These are phyloP conservation scores for Podarcis muralis DNA, from an alignment of 2,113 vertebrate genomes.

Conservation along the genomic window DNA sequence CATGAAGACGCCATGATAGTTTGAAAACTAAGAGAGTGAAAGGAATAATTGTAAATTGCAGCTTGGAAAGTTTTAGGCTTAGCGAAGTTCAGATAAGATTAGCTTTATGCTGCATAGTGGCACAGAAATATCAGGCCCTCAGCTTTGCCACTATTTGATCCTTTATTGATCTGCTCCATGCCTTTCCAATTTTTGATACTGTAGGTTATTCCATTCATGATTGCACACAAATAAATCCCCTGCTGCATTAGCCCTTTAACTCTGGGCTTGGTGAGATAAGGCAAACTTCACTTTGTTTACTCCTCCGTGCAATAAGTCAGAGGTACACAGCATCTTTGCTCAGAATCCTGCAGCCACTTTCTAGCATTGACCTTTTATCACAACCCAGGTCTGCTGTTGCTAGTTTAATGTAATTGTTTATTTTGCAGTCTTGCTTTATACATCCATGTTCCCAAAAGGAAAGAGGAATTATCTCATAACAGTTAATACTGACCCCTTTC, in stretches of 20 bases:
- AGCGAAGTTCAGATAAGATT: conserved; percentile 29
- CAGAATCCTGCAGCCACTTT: neutral
- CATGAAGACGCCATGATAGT: neutral
- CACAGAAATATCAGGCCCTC: neutral
- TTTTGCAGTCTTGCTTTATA: neutral
- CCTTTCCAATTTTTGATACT: conserved; percentile 23
- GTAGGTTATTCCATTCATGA: neutral
- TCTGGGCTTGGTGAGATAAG: conserved; percentile 2
- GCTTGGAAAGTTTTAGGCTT: conserved; percentile 24
- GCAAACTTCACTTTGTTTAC: conserved; percentile 18
- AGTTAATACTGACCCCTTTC: conserved; percentile 25
- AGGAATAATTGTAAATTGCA: neutral
- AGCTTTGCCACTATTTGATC: conserved; percentile 28
- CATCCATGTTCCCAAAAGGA: neutral
- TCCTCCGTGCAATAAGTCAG: neutral
- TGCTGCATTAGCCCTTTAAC: neutral
- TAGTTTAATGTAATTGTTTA: neutral
- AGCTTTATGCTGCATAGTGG: conserved; percentile 1
- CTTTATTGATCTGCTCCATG: conserved; percentile 21
- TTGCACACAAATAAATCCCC: neutral
- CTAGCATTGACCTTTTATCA: conserved; percentile 15
- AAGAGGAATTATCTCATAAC: neutral
- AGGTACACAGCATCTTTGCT: neutral
- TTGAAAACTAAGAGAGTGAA: conserved; percentile 17
- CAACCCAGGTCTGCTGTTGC: neutral